Base-by-base conservation (phyloP, 2,888 invertebrate genomes). In the Abrostola triplasia region DNA sequence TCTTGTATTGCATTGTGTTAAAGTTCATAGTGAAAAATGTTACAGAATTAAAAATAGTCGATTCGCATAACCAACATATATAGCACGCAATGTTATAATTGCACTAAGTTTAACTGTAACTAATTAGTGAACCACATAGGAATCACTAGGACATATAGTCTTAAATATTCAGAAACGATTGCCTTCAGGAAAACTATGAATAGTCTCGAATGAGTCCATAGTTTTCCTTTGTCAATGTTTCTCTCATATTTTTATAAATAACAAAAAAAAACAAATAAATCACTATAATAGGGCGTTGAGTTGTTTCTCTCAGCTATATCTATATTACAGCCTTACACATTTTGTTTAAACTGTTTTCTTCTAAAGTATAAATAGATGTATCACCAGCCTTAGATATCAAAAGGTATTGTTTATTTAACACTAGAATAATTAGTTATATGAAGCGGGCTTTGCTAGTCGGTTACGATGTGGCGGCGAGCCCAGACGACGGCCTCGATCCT, bases 351-450 rank as follows among this genome's bases (percentile, higher is more conserved):
- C 68, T 63, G 66, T 69, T 67, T 74, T 69, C 70, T 68, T 80
- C 72, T 77, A 76, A 76, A 78, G 82, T 88, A 85, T 88, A 87
- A 82, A 86, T 89, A 90, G 85, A 85, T 85, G 85, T 89, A 92
- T 92, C 92, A 93, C 92, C 93, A 92, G 92, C 92, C 93, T 93
- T 92, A 88, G 84, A 80, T 82, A 87, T 88, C 87, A 79, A 79
- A 74, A 76, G 64, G 80, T 79, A 76, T 73, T 67, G 70, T 80
- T 71, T 73, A 68, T 61, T 79, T 60, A 67, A 71, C 66, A 78
- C 79, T 80, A 79, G 63, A 70, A 80, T 70, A 77, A 74, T 73
- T 76, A 74, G 70, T 73, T 74, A 67, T 79, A 78, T 79, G 76
- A 80, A 84, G 79, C 82, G 71, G 78, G 83, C 82, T 84, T 81